Evolutionary conservation across 1,140 invertebrate species (phyloP), one percentile per base, ranked within the genome.

Genomic region (Mactra quadrangularis): DNA sequence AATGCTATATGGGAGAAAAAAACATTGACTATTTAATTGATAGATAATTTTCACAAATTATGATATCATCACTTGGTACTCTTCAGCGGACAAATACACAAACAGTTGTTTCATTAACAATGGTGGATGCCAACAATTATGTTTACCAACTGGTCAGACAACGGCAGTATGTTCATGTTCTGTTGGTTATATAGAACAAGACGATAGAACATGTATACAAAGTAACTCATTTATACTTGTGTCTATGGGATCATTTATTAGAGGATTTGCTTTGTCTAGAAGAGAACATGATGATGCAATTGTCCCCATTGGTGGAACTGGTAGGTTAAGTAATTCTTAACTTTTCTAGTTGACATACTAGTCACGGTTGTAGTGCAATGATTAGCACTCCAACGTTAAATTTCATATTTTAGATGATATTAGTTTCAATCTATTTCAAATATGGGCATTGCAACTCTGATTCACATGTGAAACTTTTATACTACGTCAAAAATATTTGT

Each of bases 91-190:
- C 7, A n/a, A 4, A 6, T 29, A n/a, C 59, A n/a, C 6, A 35
- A 89, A 86, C 57, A 85, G 53, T 0, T 99, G 98, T 91, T 93
- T 96, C 17, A 94, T 93, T 13, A 96, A 95, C 83, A 99, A 99
- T 88, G 98, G 98, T 0, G 97, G 96, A 0, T 99, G 98, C 93
- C 96, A 97, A 83, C 98, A 99, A 60, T 95, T 99, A 19, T 99
- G 98, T 91, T 95, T 99, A 15, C 98, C 98, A 0, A 94, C 94
- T 4, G 94, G 95, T 0, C 94, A 94, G 0, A 95, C 95, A 0
- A 95, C 95, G 13, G 57, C 59, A 38, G 95, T 95, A 0, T 99
- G 98, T 89, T 95, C 95, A 11, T 99, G 98, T 90, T 96, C 97
- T 45, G 95, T 97, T 52, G 98, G 98, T 3, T 31, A 94, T 96